Evolutionary conservation across 2,797 vertebrate genomes (phyloP), one percentile per base, ranked within the genome.

Genomic region (Sandelia bainsii): DNA sequence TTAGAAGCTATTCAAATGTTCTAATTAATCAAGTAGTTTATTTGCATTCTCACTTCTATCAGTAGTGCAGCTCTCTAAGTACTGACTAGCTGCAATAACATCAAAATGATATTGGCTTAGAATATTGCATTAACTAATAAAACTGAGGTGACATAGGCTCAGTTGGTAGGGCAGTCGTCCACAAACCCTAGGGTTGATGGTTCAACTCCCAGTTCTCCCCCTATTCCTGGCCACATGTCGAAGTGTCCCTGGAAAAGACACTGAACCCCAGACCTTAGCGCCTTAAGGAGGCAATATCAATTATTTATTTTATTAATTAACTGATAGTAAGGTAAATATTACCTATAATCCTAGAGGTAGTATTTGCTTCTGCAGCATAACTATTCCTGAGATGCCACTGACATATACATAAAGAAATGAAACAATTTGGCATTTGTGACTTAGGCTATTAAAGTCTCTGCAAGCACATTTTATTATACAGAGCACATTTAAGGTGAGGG

Each of bases 351-450:
- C 75, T 9, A 37, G 45, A 46, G 54, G 54, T 42, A 34, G 61
- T 59, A 16, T 75, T 29, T 72, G 32, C 44, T 62, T 48, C 61
- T 50, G 45, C 32, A 54, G 54, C 12, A 52, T 82, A 72, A 75
- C 59, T 29, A 29, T 29, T 29, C 29, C 29, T 29, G 29, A 29
- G n/a, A n/a, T n/a, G n/a, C n/a, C n/a, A n/a, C 13, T 58, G 40
- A 59, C 75, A 77, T 25, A 19, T 52, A 23, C 32, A 69, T 67
- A 56, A 60, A 72, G 44, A 40, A n/a, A 50, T 32, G 62, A 25
- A 54, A 23, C 27, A n/a, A 49, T 54, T 23, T 49, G 44, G 20
- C 8, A 20, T 42, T 42, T 51, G 46, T 39, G 23, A 48, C 17
- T 11, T 10, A 29, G 29, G 42, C 45, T 65, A 49, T 73, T 17